Evolutionary conservation across 2,888 invertebrate species (phyloP).

Genomic region (Brachylomia viminalis): DNA sequence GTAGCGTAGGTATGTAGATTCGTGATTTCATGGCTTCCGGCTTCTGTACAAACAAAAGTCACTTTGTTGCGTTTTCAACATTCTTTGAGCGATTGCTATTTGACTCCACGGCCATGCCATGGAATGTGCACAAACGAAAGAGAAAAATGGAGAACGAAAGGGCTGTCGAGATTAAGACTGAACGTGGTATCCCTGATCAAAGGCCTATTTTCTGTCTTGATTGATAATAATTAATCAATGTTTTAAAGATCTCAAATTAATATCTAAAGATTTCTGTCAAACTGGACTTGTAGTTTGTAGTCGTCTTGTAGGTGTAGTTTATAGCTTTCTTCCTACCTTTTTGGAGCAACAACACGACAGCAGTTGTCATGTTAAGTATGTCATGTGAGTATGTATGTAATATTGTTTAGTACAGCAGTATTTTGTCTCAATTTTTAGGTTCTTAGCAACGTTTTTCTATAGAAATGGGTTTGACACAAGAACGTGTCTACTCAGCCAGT

Average conservation of each 20-base stretch:
- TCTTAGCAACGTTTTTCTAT: background rate
- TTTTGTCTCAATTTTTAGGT: background rate
- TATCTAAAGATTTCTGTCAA: background rate
- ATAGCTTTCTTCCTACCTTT: background rate
- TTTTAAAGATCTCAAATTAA: background rate
- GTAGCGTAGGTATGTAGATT: slow-evolving; percentile 19
- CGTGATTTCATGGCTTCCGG: background rate
- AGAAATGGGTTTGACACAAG: background rate
- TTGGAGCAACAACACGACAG: background rate
- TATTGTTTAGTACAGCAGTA: background rate
- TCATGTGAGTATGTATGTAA: background rate
- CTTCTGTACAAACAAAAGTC: background rate
- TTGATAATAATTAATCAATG: background rate
- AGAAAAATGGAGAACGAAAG: background rate
- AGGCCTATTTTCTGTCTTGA: background rate
- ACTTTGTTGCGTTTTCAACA: background rate
- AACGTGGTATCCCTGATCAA: background rate
- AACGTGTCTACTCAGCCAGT: slow-evolving; percentile 2
- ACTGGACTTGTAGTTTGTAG: background rate
- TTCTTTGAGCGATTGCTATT: background rate
- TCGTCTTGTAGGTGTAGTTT: background rate
- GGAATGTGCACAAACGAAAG: no score
- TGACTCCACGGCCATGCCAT: background rate
- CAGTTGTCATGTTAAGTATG: background rate
- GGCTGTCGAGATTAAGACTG: background rate